phyloP scores from a whole-genome alignment of 2,113 vertebrate genomes.

The Macaca fascicularis region DNA sequence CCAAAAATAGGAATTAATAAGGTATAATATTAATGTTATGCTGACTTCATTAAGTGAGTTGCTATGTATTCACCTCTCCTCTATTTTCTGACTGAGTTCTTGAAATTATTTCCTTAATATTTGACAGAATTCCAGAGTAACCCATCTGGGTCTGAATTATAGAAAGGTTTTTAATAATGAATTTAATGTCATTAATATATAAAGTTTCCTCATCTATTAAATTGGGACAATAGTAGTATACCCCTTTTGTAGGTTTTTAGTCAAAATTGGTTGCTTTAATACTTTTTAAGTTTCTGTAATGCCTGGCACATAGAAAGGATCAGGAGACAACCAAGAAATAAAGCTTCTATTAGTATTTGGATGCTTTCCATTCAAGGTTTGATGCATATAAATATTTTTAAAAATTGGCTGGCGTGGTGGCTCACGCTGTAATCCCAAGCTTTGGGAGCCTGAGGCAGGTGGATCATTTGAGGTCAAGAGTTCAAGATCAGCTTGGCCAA shows the following conservation, averaged over 20 bases:
- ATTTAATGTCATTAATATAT: background rate
- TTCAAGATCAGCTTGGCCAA: too few relatives aligned
- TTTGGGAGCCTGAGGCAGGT: too few relatives aligned
- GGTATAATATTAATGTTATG: background rate
- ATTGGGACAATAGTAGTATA: background rate
- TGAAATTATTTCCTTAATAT: background rate
- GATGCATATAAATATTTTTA: background rate
- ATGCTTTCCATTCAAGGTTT: background rate
- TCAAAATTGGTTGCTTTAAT: background rate
- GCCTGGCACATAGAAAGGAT: background rate
- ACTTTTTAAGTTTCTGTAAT: background rate
- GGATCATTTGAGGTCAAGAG: too few relatives aligned
- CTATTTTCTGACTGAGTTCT: background rate
- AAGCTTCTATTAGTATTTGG: background rate
- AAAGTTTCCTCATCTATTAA: background rate
- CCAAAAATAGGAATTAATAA: background rate
- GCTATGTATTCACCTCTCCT: background rate
- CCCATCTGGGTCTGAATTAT: background rate
- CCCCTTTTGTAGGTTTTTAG: background rate
- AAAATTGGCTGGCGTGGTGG: too few relatives aligned
- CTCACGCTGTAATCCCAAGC: too few relatives aligned
- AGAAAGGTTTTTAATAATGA: background rate
- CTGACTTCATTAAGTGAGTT: background rate
- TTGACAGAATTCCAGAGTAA: background rate
- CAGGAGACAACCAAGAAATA: background rate